Evolutionary conservation across 2,113 vertebrate genomes (phyloP), one percentile per base, ranked within the genome.

Genomic region (Brachypodius melanocephalos): DNA sequence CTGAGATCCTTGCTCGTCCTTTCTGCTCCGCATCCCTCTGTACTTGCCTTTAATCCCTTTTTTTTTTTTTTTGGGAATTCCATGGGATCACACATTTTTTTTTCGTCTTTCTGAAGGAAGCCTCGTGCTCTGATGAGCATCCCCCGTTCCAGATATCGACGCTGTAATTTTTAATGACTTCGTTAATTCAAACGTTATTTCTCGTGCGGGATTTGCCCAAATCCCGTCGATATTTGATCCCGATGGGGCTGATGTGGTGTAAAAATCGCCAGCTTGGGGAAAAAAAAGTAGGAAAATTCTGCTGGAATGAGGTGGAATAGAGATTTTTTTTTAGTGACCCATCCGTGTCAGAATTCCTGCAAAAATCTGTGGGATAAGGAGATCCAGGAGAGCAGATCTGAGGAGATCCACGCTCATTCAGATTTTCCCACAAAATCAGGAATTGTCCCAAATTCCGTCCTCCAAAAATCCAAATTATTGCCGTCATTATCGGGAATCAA

Each of bases 121-220:
- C 21, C 17, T 38, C 3, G 0, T 7, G 22, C 46, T 46, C 28
- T 38, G 40, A 73, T 9, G 40, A 18, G 28, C 68, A 14, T 3
- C 14, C 46, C 58, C 58, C 1, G 0, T 18, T 31, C 22, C 28
- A 12, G 14, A 12, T 5, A 24, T 11, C 0, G 6, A 15, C 6
- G 2, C 2, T 21, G 46, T 2, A 6, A 10, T 5, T 40, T 65
- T 40, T 25, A n/a, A 57, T 29, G 1, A 17, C 5, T 22, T 31
- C 3, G 6, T 73, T 29, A 24, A 29, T 29, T 5, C 4, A 48
- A 55, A 29, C 8, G 8, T 48, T 1, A 3, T 8, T 34, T 40
- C 12, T 40, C 12, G 5, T 0, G 40, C 5, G 7, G 20, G 5
- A 42, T 85, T 65, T 10, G 12, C 51, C 49, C 9, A 65, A 40